Base-by-base conservation (phyloP, 2,888 invertebrate species). In the Chaetogeoica ovagalla region DNA sequence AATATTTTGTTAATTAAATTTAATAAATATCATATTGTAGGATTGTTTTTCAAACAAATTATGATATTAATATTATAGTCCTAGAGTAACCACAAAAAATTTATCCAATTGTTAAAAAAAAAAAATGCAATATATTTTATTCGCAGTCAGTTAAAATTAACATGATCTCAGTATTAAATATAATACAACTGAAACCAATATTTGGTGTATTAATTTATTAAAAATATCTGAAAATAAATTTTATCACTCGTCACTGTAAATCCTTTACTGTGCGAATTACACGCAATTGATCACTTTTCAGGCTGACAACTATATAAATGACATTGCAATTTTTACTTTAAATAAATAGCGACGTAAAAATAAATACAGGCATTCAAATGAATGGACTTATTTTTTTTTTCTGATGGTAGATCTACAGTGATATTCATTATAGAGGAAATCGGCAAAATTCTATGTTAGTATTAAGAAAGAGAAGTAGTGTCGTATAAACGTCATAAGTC, bases 401-500 rank as follows among this genome's bases (percentile, higher is more conserved):
- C n/a, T 30, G 30, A 30, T 68, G 68, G 68, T 76, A 76, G 48
- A 57, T 43, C 57, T 21, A 48, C 30, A 68, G 68, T 57, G 75
- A 59, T 59, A 59, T 76, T 68, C 59, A 68, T 76, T 76, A 76
- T 48, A 68, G n/a, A n/a, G 17, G 39, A 75, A 75, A 75, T 66
- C 65, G 43, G 57, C 59, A 75, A 76, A 76, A 68, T 68, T 23
- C 21, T 21, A 23, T 21, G 59, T 68, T 48, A 48, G 30, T 30
- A 23, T n/a, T 1, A 17, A 21, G 23, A 15, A 23, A 57, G 57
- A 2, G 39, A 43, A 17, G 60, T 43, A 77, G 60, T 60, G 60
- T 77, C 62, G 77, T 70, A 55, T 55, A 60, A 70, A 70, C 62
- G 69, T 77, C 69, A 77, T 77, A 77, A 77, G 77, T 77, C 69